Percentiles rank a stretch among this genome's conserved stretches.
These are phyloP conservation scores for Mycetomoellerius zeteki DNA, from an alignment of 1,140 invertebrate genomes.

Conservation along the genomic window DNA sequence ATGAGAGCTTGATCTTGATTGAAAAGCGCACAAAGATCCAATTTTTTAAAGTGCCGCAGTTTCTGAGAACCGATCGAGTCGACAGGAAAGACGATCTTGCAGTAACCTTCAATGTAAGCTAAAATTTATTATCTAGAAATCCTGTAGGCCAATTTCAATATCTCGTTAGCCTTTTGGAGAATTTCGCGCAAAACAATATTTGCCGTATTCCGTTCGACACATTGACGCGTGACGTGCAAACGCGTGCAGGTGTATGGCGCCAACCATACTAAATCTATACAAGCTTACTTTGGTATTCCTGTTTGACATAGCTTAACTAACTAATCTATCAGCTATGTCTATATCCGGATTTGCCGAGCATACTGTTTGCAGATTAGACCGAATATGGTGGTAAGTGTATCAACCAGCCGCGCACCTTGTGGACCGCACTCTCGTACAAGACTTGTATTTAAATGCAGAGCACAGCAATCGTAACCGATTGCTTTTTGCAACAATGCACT, in stretches of 20 bases:
- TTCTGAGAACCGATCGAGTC: not conserved
- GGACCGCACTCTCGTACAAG: conserved; percentile 5
- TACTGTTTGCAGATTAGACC: conserved; percentile 64
- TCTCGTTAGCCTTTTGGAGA: conserved; percentile 56
- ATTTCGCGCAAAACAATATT: conserved; percentile 55
- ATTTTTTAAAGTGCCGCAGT: not conserved
- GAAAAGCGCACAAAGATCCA: not conserved
- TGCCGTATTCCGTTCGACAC: conserved; percentile 48
- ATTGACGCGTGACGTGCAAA: conserved; percentile 55
- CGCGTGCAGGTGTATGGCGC: conserved; percentile 51
- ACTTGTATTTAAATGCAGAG: conserved; percentile 13
- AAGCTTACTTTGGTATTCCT: conserved; percentile 64
- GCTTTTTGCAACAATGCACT: not conserved
- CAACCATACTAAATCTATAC: conserved; percentile 62
- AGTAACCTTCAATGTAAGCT: not conserved
- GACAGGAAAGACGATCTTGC: not conserved
- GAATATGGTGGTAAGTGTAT: conserved; percentile 66
- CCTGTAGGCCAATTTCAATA: conserved; percentile 9
- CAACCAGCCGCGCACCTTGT: conserved; percentile 46
- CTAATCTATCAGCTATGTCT: conserved; percentile 67
- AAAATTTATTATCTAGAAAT: conserved; percentile 4
- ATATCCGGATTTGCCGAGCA: conserved; percentile 64
- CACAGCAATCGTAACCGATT: conserved; percentile 8
- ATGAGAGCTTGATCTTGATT: not conserved
- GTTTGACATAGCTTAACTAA: conserved; percentile 64